A percentile compares a stretch with the other conserved stretches of the same genome.
phyloP scores from a whole-genome alignment of 2,797 vertebrate species.

The Rhadinocentrus ornatus region DNA sequence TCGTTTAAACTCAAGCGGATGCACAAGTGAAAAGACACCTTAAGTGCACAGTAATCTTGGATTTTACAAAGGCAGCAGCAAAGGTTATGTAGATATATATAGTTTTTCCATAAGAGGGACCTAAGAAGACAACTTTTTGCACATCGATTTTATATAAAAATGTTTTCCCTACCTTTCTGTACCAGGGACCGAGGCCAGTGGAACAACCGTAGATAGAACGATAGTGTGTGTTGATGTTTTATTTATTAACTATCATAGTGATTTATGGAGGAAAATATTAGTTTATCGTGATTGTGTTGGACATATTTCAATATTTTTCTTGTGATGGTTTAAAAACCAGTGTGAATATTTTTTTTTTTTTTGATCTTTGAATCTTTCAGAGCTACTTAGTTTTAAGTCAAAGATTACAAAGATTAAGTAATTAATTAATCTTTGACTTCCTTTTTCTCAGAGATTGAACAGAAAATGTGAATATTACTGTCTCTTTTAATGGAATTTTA shows the following conservation, averaged over 20 bases:
- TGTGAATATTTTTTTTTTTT: constrained; percentile 72
- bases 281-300: constrained; percentile 77
- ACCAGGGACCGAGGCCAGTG: constrained; percentile 72
- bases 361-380: constrained; percentile 61
- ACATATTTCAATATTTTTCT: constrained; percentile 80
- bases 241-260: constrained; percentile 67
- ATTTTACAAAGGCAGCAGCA: constrained; percentile 38
- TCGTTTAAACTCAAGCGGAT: constrained; percentile 54
- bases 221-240: constrained; percentile 70
- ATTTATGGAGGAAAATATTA: constrained; percentile 68
- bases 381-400: too few species aligned
- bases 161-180: constrained; percentile 59
- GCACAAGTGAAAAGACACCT: constrained; percentile 59
- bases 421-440: constrained; percentile 58
- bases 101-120: constrained; percentile 62
- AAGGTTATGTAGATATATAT: constrained; percentile 64
- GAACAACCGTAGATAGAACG: constrained; percentile 71
- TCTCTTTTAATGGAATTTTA: constrained; percentile 64
- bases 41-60: constrained; percentile 50
- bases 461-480: constrained; percentile 71
- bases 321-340: constrained; percentile 71
- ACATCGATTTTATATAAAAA: constrained; percentile 69
- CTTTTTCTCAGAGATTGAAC: constrained; percentile 55
- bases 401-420: too few species aligned
- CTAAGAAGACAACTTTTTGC: constrained; percentile 73